phyloP scores from a whole-genome alignment of 2,113 vertebrate genomes.

The Dipodomys spectabilis region DNA sequence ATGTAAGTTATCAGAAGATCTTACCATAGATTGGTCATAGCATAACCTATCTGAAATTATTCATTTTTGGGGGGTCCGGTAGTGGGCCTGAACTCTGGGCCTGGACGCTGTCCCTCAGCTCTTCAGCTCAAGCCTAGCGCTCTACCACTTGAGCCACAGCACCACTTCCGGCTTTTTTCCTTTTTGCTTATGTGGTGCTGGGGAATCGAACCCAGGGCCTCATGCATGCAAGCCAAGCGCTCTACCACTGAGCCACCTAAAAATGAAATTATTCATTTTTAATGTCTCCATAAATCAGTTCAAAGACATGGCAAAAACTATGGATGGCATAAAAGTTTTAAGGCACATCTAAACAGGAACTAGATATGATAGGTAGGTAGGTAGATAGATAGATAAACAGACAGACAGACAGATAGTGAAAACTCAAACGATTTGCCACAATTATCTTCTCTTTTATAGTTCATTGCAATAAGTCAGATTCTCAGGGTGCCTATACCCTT shows the following conservation, averaged over 20 bases:
- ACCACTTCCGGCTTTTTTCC: too few relatives aligned
- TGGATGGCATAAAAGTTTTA: not conserved
- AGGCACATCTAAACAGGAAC: not conserved
- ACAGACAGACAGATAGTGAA: not conserved
- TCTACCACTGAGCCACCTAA: too few relatives aligned
- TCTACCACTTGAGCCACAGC: too few relatives aligned
- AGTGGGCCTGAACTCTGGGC: too few relatives aligned
- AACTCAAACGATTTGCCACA: not conserved
- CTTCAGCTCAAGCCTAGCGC: too few relatives aligned
- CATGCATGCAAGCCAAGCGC: too few relatives aligned
- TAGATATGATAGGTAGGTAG: too few relatives aligned
- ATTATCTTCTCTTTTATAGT: constrained; percentile 29
- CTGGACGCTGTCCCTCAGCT: too few relatives aligned
- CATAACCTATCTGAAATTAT: not conserved
- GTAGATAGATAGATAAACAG: not conserved
- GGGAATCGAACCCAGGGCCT: too few relatives aligned
- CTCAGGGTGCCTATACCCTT: not conserved
- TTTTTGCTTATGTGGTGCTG: too few relatives aligned
- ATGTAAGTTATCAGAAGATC: constrained; percentile 12
- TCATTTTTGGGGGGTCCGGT: not conserved
- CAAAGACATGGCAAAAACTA: not conserved
- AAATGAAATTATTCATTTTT: not conserved
- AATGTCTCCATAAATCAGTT: constrained; percentile 27
- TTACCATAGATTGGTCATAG: not conserved
- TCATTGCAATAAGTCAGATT: constrained; percentile 17